Conservation (phyloP, 1,140 invertebrate species). For the Brachionus plicatilis region DNA sequence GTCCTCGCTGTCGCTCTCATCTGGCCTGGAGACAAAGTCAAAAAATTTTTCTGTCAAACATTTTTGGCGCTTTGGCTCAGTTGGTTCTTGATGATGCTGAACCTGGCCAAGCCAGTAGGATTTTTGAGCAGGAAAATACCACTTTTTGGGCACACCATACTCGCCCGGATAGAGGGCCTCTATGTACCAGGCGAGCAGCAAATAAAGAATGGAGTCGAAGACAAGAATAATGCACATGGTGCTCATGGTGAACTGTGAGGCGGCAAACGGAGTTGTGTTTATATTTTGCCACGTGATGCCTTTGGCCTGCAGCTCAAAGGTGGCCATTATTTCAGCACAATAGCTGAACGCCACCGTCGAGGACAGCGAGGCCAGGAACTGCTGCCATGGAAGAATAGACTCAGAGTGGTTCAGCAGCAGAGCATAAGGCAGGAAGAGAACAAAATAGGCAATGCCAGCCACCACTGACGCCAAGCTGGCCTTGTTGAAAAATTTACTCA, state of each 20-base stretch:
- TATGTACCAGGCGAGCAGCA: slow-evolving; percentile 61
- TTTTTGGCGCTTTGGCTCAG: neutral
- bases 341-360: slow-evolving; percentile 72
- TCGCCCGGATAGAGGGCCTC: slow-evolving; percentile 63
- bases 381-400: slow-evolving; percentile 48
- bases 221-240: slow-evolving; percentile 58
- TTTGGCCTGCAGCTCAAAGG: slow-evolving; percentile 62
- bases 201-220: slow-evolving; percentile 58
- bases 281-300: slow-evolving; percentile 73
- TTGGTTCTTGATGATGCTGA: neutral
- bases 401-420: slow-evolving; percentile 60
- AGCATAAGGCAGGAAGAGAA: slow-evolving; percentile 67
- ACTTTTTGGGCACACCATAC: slow-evolving; percentile 59
- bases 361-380: slow-evolving; percentile 59
- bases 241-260: slow-evolving; percentile 41
- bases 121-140: slow-evolving; percentile 55
- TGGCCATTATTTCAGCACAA: slow-evolving; percentile 65
- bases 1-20: neutral
- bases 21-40: neutral
- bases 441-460: slow-evolving; percentile 66
- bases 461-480: slow-evolving; percentile 68
- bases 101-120: slow-evolving; percentile 61
- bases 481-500: slow-evolving; percentile 61
- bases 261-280: slow-evolving; percentile 56
- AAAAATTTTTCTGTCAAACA: neutral